Conservation (phyloP, 2,888 invertebrate species). For the Uropetala carovei region DNA sequence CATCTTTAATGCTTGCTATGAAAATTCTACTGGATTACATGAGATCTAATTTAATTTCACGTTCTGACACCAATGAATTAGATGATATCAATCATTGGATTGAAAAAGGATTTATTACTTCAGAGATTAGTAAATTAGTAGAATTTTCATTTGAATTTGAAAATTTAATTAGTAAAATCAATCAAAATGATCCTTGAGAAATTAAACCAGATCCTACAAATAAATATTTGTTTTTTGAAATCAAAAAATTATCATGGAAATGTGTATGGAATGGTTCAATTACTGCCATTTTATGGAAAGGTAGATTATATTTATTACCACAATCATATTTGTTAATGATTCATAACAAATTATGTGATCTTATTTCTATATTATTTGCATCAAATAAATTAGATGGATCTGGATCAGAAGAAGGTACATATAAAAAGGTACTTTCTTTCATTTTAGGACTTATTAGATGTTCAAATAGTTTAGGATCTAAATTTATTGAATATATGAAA, state of each 20-base stretch:
- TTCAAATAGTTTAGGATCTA: background rate
- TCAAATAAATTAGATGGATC: background rate
- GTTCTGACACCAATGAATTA: too few relatives aligned
- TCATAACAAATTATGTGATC: background rate
- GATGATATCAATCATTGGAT: background rate
- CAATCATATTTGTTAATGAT: background rate
- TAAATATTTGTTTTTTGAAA: background rate
- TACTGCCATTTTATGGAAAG: background rate
- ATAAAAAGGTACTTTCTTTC: background rate
- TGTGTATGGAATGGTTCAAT: background rate
- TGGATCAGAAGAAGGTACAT: background rate
- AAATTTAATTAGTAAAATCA: background rate
- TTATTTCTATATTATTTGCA: background rate
- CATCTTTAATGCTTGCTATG: too few relatives aligned
- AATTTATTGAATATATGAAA: conserved; percentile 1
- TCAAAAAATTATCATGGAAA: background rate
- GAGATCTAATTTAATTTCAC: too few relatives aligned
- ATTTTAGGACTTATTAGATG: background rate
- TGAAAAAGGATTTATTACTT: background rate
- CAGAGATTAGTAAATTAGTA: background rate
- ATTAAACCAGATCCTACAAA: background rate
- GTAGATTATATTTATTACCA: background rate
- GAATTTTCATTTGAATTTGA: background rate
- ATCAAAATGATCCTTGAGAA: background rate
- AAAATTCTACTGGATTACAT: too few relatives aligned